phyloP scores from a whole-genome alignment of 2,888 invertebrate species.

The Morinoia aosen region DNA sequence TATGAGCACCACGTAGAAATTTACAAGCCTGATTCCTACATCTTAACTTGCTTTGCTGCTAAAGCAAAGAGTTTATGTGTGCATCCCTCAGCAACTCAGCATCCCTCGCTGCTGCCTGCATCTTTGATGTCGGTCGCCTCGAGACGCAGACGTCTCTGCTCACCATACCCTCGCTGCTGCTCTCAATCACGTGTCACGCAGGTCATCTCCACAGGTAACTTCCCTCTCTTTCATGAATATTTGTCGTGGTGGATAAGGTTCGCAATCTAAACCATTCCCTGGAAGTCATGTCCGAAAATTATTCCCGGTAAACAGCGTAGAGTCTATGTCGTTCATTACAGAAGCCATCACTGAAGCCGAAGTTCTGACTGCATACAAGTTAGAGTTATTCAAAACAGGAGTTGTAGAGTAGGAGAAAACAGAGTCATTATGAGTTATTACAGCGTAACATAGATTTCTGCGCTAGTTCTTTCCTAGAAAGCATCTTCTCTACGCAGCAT shows the following conservation, averaged over 20 bases:
- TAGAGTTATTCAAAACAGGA: too few species aligned
- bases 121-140: neutral
- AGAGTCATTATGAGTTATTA: too few species aligned
- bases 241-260: neutral
- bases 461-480: too few species aligned
- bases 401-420: too few species aligned
- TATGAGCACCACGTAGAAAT: neutral
- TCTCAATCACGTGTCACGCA: neutral
- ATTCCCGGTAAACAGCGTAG: too few species aligned
- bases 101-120: neutral
- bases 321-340: too few species aligned
- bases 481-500: too few species aligned
- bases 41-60: neutral
- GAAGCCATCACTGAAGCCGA: too few species aligned
- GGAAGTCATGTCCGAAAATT: too few species aligned
- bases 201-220: neutral
- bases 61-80: neutral
- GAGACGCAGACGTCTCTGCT: neutral
- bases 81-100: neutral
- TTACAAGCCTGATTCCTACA: neutral
- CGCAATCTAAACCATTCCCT: neutral
- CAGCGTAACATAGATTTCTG: too few species aligned
- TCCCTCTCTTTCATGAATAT: neutral
- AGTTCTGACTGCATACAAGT: too few species aligned
- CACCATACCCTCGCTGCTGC: neutral